Conservation (phyloP, 2,888 invertebrate species). For the Minunthozetes semirufus region DNA sequence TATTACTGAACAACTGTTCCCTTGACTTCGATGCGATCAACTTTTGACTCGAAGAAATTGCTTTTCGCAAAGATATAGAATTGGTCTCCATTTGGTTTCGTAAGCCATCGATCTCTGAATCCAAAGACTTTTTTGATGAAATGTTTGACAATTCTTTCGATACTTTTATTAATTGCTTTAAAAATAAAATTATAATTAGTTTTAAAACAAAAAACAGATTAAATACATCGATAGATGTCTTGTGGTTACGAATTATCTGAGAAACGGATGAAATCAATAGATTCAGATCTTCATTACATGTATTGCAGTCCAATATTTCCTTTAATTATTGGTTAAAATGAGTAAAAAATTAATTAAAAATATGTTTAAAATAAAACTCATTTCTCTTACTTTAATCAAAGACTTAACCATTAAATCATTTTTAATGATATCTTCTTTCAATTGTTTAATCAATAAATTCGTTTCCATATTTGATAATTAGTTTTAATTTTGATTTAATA, state of each 20-base stretch:
- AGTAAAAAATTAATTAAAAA: background rate
- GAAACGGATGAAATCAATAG: conserved; percentile 38
- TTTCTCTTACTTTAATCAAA: conserved; percentile 36
- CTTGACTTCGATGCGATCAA: conserved; percentile 38
- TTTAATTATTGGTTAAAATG: conserved; percentile 6
- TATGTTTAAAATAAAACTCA: background rate
- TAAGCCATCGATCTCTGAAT: conserved; percentile 37
- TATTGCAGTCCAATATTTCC: conserved; percentile 41
- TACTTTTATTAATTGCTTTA: conserved; percentile 36
- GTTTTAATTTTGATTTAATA: background rate
- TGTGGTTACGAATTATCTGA: conserved; percentile 39
- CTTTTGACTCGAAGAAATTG: conserved; percentile 38
- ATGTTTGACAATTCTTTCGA: conserved; percentile 39
- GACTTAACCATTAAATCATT: conserved; percentile 41
- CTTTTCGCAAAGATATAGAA: conserved; percentile 37
- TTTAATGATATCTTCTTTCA: conserved; percentile 38
- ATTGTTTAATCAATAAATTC: conserved; percentile 32
- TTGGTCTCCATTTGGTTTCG: conserved; percentile 39
- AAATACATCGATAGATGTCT: conserved; percentile 38
- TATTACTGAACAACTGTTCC: conserved; percentile 38
- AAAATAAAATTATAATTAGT: background rate
- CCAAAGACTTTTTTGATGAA: conserved; percentile 31
- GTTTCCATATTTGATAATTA: conserved; percentile 22
- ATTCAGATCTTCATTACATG: conserved; percentile 39
- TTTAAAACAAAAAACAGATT: background rate